A percentile compares a stretch with the other conserved stretches of the same genome.
Conservation (phyloP, 2,888 invertebrate genomes). For the Apotomis betuletana region DNA sequence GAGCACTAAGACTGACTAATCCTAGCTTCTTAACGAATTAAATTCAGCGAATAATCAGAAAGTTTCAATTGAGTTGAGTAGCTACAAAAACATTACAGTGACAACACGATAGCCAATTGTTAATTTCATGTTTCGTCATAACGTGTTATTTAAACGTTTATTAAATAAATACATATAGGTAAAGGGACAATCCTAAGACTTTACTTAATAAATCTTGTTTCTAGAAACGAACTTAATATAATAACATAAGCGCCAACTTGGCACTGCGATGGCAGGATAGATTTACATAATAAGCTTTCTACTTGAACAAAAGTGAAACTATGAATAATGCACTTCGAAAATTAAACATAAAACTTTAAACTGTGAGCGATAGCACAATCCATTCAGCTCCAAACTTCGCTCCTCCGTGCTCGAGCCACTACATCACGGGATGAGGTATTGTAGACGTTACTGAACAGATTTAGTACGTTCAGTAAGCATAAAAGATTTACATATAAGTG, state of each 20-base stretch:
- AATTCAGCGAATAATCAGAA: not conserved
- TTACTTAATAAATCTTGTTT: too few relatives aligned
- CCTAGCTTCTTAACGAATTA: not conserved
- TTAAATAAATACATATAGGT: too few relatives aligned
- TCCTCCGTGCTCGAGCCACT: not conserved
- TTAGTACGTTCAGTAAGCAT: not conserved
- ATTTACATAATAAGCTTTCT: not conserved
- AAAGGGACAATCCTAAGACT: too few relatives aligned
- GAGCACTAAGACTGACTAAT: not conserved
- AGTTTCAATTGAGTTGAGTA: not conserved
- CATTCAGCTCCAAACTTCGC: slow-evolving; percentile 1
- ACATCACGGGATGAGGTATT: not conserved
- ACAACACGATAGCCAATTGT: too few relatives aligned
- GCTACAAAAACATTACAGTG: not conserved
- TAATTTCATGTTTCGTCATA: too few relatives aligned
- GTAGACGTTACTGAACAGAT: not conserved
- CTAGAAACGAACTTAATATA: too few relatives aligned
- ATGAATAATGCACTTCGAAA: not conserved
- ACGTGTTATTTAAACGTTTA: too few relatives aligned
- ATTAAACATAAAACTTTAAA: not conserved
- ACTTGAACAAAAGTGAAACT: not conserved
- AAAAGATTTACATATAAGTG: not conserved
- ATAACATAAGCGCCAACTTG: too few relatives aligned
- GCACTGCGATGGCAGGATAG: not conserved
- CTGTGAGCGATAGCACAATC: not conserved